A percentile compares a stretch with the other conserved stretches of the same genome.
Conservation (phyloP, 2,888 invertebrate species). For the Noctua janthe region DNA sequence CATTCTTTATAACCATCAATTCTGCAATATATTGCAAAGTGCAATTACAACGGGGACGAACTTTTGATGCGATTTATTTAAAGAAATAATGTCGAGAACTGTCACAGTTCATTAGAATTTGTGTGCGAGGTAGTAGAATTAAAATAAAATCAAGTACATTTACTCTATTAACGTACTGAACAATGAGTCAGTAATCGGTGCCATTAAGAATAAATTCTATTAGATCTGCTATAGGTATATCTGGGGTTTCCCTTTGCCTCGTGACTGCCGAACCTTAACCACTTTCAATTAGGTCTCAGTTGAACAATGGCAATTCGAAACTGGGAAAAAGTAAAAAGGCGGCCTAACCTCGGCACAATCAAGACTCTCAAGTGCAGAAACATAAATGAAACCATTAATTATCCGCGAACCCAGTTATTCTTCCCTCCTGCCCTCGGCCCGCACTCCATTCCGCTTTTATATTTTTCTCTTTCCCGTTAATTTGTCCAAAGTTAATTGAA, state of each 20-base stretch:
- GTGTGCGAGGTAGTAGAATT: conserved; percentile 15
- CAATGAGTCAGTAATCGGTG: background rate
- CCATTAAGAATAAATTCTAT: conserved; percentile 17
- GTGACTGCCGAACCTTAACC: conserved; percentile 79
- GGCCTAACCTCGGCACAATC: conserved; percentile 86
- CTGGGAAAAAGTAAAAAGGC: conserved; percentile 82
- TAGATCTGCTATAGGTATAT: conserved; percentile 14
- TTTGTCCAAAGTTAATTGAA: conserved; percentile 87
- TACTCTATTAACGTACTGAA: conserved; percentile 9
- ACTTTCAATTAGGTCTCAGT: conserved; percentile 82
- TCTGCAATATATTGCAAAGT: conserved; percentile 49
- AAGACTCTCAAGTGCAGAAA: conserved; percentile 89
- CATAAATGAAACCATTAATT: conserved; percentile 90
- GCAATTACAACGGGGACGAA: conserved; percentile 43
- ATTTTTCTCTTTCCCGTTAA: conserved; percentile 84
- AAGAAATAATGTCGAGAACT: conserved; percentile 25
- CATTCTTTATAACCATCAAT: conserved; percentile 51
- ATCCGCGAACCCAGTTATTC: conserved; percentile 88
- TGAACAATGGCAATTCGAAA: conserved; percentile 87
- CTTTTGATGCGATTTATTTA: conserved; percentile 38
- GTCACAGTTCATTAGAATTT: conserved; percentile 28
- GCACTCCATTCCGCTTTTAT: conserved; percentile 76
- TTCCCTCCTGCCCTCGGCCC: conserved; percentile 76
- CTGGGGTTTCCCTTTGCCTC: conserved; percentile 25
- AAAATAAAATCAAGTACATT: conserved; percentile 14